These are phyloP conservation scores for Morone saxatilis DNA, from an alignment of 2,113 vertebrate genomes.

Conservation along the genomic window DNA sequence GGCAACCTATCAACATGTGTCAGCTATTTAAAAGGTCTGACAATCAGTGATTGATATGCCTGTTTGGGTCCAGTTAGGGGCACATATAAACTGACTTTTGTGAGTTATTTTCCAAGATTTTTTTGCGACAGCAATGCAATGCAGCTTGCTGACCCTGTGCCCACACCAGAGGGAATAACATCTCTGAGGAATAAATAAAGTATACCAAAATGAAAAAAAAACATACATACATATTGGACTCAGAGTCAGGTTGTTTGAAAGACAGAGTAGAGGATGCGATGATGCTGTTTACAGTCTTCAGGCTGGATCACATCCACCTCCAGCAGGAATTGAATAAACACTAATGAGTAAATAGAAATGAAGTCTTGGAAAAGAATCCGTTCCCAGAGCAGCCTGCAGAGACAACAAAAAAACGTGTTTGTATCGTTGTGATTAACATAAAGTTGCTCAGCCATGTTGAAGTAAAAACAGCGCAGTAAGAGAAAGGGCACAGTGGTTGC, in stretches of 20 bases:
- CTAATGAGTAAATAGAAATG: constrained; percentile 30
- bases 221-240: background rate
- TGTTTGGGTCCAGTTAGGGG: background rate
- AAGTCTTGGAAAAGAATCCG: constrained; percentile 29
- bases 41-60: background rate
- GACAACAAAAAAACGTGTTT: constrained; percentile 8
- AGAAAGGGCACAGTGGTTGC: constrained; percentile 21
- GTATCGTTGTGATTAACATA: constrained; percentile 48
- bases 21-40: background rate
- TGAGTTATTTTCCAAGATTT: constrained; percentile 5
- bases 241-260: constrained; percentile 27
- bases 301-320: constrained; percentile 29
- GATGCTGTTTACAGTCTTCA: constrained; percentile 35
- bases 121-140: background rate
- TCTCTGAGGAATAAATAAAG: constrained; percentile 18
- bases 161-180: constrained; percentile 7
- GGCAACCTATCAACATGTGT: background rate
- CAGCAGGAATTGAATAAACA: constrained; percentile 29
- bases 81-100: background rate
- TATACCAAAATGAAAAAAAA: background rate
- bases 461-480: constrained; percentile 31
- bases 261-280: constrained; percentile 5
- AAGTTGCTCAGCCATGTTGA: constrained; percentile 48
- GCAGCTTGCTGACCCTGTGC: background rate
- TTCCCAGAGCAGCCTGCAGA: constrained; percentile 21